Conservation (phyloP, 2,888 invertebrate species). For the Agonopterix heracliana region DNA sequence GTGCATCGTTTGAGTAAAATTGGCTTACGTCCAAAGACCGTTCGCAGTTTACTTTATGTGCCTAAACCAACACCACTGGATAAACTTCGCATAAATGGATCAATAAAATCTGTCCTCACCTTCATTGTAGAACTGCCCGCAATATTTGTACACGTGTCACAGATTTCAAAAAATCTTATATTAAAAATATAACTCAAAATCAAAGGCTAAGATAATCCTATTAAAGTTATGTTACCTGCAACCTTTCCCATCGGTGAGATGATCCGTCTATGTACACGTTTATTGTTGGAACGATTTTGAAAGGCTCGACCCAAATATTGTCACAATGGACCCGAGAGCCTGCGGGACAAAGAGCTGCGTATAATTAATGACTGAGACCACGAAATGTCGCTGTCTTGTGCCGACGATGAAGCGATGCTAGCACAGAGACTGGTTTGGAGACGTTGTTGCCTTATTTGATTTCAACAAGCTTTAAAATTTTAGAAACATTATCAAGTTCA, state of each 20-base stretch:
- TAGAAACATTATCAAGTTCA: too few relatives aligned
- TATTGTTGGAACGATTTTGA: conserved; percentile 57
- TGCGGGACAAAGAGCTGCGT: conserved; percentile 64
- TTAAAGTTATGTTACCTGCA: conserved; percentile 29
- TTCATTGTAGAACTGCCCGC: too few relatives aligned
- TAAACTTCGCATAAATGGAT: too few relatives aligned
- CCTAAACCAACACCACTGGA: too few relatives aligned
- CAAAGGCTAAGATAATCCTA: conserved; percentile 21
- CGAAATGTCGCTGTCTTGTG: conserved; percentile 63
- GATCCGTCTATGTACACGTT: conserved; percentile 61
- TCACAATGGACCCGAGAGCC: conserved; percentile 65
- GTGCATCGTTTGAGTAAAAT: too few relatives aligned
- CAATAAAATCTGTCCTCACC: too few relatives aligned
- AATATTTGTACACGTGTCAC: neutral
- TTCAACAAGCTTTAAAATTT: too few relatives aligned
- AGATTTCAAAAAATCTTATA: neutral
- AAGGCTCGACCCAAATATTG: conserved; percentile 71
- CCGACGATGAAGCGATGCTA: conserved; percentile 39
- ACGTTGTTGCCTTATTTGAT: neutral
- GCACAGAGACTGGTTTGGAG: conserved; percentile 29
- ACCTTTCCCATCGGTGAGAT: conserved; percentile 50
- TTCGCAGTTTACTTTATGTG: too few relatives aligned
- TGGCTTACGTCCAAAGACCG: too few relatives aligned
- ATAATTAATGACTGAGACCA: conserved; percentile 73
- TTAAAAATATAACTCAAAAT: conserved; percentile 9